Percentiles rank a stretch among this genome's conserved stretches.
phyloP scores from a whole-genome alignment of 2,113 vertebrate genomes.

The Xenopus laevis region DNA sequence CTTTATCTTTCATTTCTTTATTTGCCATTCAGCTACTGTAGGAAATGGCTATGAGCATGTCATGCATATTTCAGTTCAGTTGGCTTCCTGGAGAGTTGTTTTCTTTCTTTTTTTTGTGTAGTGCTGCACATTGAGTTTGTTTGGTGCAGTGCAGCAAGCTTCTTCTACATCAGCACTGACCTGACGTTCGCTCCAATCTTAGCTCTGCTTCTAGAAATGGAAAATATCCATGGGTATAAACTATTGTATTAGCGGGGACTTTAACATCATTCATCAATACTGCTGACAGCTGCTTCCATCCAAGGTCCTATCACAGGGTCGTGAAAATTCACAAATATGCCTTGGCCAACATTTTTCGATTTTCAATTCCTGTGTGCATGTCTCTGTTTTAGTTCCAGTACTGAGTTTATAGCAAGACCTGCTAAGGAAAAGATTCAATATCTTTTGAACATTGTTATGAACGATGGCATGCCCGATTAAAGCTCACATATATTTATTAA shows the following conservation, averaged over 20 bases:
- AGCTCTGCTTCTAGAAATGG: conserved; percentile 59
- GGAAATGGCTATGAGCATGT: background rate
- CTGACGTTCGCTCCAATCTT: conserved; percentile 62
- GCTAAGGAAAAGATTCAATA: no score
- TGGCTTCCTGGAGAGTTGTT: conserved; percentile 49
- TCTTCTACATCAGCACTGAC: conserved; percentile 76
- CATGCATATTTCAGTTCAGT: conserved; percentile 41
- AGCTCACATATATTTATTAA: no score
- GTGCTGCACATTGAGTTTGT: conserved; percentile 70
- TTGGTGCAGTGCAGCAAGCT: conserved; percentile 93
- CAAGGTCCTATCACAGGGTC: conserved; percentile 47
- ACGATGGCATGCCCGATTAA: no score
- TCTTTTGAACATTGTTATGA: no score
- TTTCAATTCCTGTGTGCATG: no score
- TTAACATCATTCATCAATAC: conserved; percentile 54
- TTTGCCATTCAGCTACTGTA: no score
- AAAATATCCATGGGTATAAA: conserved; percentile 64
- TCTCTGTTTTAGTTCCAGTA: no score
- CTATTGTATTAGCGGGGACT: conserved; percentile 52
- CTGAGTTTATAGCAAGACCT: no score
- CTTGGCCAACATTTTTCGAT: background rate
- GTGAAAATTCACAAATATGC: conserved; percentile 33
- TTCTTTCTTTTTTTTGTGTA: conserved; percentile 61
- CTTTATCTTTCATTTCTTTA: no score
- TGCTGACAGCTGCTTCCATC: conserved; percentile 48